phyloP scores from a whole-genome alignment of 2,797 vertebrate species.

The Paratrypauchen microcephalus region DNA sequence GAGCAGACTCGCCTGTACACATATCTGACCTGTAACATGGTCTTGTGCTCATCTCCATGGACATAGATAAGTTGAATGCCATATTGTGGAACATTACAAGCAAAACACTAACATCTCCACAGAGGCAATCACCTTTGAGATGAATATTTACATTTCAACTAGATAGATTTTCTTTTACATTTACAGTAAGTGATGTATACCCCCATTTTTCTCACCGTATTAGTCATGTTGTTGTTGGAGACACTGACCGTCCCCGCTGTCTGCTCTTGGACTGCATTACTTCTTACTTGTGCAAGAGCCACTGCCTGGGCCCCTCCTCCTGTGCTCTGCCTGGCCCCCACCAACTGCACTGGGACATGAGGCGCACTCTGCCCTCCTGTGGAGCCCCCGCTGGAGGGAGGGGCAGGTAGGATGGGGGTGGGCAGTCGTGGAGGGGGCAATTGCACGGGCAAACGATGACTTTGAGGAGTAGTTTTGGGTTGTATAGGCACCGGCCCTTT shows the following conservation, averaged over 20 bases:
- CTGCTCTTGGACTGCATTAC: constrained; percentile 58
- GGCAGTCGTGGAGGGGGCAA: constrained; percentile 77
- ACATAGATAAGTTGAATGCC: no score
- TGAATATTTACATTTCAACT: no score
- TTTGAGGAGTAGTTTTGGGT: constrained; percentile 82
- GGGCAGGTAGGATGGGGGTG: constrained; percentile 80
- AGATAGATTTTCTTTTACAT: not conserved
- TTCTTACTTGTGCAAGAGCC: constrained; percentile 82
- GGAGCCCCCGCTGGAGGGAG: constrained; percentile 73
- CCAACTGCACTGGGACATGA: constrained; percentile 93
- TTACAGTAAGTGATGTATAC: not conserved
- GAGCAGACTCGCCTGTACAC: no score
- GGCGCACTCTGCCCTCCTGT: constrained; percentile 80
- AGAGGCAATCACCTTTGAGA: no score
- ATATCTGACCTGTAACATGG: no score
- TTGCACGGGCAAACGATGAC: constrained; percentile 77
- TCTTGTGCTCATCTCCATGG: no score
- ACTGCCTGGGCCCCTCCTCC: constrained; percentile 86
- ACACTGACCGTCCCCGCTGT: constrained; percentile 43
- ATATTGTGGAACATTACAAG: no score
- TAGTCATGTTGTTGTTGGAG: constrained; percentile 43
- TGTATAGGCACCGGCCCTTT: constrained; percentile 89
- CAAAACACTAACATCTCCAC: no score
- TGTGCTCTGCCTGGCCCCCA: constrained; percentile 89
- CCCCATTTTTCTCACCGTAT: constrained; percentile 56